phyloP scores from a whole-genome alignment of 2,113 vertebrate genomes.

The Porphyrio hochstetteri region DNA sequence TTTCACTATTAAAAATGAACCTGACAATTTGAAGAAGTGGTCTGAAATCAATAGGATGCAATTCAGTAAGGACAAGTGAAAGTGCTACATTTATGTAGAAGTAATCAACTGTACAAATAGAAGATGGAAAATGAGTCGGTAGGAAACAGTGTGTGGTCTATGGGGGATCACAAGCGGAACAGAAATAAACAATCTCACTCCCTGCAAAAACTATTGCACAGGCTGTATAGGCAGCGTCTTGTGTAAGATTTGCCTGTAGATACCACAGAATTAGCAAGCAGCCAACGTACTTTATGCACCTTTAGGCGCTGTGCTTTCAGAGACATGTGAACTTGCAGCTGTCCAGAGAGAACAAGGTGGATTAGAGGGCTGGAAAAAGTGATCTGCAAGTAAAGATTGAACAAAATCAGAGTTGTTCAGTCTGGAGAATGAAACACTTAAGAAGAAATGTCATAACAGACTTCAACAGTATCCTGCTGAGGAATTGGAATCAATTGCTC shows the following conservation, averaged over 20 bases:
- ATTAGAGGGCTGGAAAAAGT: neutral
- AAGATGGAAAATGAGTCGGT: slow-evolving; percentile 15
- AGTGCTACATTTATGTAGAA: neutral
- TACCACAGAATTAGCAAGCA: neutral
- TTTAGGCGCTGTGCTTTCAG: neutral
- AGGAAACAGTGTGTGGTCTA: neutral
- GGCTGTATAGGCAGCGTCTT: neutral
- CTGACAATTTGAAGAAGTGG: neutral
- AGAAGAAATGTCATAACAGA: slow-evolving; percentile 21
- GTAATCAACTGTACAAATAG: slow-evolving; percentile 42
- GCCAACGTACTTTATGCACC: neutral
- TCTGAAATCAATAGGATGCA: slow-evolving; percentile 48
- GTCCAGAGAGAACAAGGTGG: neutral
- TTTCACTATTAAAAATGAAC: slow-evolving; percentile 52
- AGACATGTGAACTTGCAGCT: neutral
- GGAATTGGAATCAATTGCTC: neutral
- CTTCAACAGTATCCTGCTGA: slow-evolving; percentile 21
- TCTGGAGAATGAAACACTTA: neutral
- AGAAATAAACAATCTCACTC: neutral
- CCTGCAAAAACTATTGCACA: neutral
- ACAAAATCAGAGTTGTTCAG: neutral
- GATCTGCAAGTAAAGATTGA: slow-evolving; percentile 15
- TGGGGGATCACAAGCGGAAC: neutral
- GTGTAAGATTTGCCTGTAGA: neutral
- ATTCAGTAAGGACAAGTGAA: slow-evolving; percentile 37